Evolutionary conservation across 2,113 vertebrate genomes (phyloP), one percentile per base, ranked within the genome.

Genomic region (Myiopsitta monachus): DNA sequence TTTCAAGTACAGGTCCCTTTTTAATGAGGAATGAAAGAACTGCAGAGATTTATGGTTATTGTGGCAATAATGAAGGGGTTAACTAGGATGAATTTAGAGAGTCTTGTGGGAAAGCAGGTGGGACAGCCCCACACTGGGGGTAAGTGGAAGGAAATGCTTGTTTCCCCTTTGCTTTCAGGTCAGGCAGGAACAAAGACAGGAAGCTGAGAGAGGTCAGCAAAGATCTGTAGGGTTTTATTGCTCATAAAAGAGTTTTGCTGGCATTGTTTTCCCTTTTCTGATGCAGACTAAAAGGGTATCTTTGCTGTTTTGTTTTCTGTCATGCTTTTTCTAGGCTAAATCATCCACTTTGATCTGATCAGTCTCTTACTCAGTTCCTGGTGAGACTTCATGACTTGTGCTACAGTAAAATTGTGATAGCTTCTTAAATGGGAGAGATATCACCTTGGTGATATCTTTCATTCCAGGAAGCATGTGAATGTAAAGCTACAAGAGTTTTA

Each of bases 171-270:
- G 69, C 38, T 62, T 86, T 92, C 90, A 70, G n/a, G n/a, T 80
- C 76, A 80, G 74, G 18, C 41, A 70, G 83, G 46, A 93, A 77
- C 85, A 93, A 88, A 93, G 79, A 69, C 90, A 95, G 92, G 92
- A 96, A 95, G 39, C 46, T 77, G 59, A 49, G 83, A 46, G 79
- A 80, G 13, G 46, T 74, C 83, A 78, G 59, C 28, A 77, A 75
- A 88, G 61, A 59, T 66, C 76, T 1, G 1, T 52, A 72, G 4
- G 3, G 5, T 5, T 61, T 87, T 83, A n/a, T 86, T 73, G 63
- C 38, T 92, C 72, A 73, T 63, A n/a, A 78, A 82, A 82, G 43
- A 17, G 10, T 61, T 85, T 72, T 77, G 46, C 24, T 79, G n/a
- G 3, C 51, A 6, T 79, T 90, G 31, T 90, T 78, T 76, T 41